Evolutionary conservation across 2,888 invertebrate species (phyloP).

Genomic region (Zhengitettix transpicula): DNA sequence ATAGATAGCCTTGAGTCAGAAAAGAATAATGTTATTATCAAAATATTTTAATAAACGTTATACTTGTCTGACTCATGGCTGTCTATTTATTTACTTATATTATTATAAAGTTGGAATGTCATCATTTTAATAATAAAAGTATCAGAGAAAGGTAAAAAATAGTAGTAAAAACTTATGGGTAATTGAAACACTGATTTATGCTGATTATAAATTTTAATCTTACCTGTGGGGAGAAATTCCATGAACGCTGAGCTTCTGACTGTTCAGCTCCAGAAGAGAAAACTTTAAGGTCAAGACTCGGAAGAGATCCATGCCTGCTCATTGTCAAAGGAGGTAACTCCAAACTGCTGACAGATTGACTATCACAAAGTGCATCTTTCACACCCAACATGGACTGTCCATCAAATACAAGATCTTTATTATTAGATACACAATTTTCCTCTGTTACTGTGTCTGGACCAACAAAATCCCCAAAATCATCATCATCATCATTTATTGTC

Average conservation of each 20-base stretch:
- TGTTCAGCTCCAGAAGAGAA: constrained; percentile 22
- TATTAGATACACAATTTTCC: not conserved
- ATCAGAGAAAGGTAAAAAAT: no score
- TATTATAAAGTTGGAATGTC: no score
- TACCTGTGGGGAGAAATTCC: constrained; percentile 14
- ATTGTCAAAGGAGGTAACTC: constrained; percentile 22
- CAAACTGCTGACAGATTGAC: constrained; percentile 24
- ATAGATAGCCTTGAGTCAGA: no score
- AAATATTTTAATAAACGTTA: no score
- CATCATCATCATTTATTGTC: constrained; percentile 5
- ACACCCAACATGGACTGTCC: not conserved
- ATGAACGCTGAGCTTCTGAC: constrained; percentile 8
- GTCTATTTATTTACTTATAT: no score
- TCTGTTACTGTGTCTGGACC: constrained; percentile 10
- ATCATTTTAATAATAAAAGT: no score
- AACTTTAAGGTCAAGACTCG: constrained; percentile 26
- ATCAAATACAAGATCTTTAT: constrained; percentile 4
- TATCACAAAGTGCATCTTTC: constrained; percentile 15
- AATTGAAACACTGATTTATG: no score
- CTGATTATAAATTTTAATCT: constrained; percentile 11
- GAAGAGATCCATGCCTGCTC: constrained; percentile 24
- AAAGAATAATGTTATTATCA: no score
- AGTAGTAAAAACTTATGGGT: no score
- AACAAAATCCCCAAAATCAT: constrained; percentile 16
- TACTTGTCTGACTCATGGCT: no score